A percentile compares a stretch with the other conserved stretches of the same genome.
Evolutionary conservation across 2,797 vertebrate species (phyloP).

Genomic region (Mus spretus): DNA sequence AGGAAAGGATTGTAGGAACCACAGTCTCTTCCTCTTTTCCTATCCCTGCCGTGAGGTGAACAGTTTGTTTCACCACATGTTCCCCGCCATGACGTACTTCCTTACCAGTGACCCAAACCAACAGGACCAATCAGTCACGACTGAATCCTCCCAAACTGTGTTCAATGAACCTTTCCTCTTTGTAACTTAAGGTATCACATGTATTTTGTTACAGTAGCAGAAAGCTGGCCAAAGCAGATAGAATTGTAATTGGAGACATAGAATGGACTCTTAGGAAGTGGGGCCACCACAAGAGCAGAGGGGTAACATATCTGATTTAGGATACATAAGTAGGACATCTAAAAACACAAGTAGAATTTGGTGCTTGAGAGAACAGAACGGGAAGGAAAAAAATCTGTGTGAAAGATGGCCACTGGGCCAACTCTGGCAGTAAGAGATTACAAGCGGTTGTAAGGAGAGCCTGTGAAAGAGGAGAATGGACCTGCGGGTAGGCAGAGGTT

Average conservation of each 20-base stretch:
- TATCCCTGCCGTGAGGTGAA: background rate
- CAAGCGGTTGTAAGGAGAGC: background rate
- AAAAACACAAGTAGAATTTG: background rate
- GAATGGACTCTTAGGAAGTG: background rate
- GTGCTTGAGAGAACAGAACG: background rate
- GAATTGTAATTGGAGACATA: background rate
- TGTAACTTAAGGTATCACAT: background rate
- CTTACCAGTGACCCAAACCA: background rate
- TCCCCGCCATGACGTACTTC: background rate
- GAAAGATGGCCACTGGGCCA: background rate
- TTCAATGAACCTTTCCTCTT: background rate
- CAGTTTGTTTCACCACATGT: background rate
- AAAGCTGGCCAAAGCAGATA: background rate
- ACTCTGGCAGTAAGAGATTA: no score
- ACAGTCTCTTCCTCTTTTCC: background rate
- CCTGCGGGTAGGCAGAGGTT: background rate
- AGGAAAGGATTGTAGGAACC: background rate
- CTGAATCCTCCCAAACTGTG: background rate
- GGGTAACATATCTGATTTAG: background rate
- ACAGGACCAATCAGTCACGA: background rate
- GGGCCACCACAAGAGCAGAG: background rate
- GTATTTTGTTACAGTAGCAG: background rate
- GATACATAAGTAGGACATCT: background rate
- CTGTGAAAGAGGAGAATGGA: background rate
- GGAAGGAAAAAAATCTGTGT: background rate